Evolutionary conservation across 2,888 invertebrate genomes (phyloP), one percentile per base, ranked within the genome.

Genomic region (Taenaris catops): DNA sequence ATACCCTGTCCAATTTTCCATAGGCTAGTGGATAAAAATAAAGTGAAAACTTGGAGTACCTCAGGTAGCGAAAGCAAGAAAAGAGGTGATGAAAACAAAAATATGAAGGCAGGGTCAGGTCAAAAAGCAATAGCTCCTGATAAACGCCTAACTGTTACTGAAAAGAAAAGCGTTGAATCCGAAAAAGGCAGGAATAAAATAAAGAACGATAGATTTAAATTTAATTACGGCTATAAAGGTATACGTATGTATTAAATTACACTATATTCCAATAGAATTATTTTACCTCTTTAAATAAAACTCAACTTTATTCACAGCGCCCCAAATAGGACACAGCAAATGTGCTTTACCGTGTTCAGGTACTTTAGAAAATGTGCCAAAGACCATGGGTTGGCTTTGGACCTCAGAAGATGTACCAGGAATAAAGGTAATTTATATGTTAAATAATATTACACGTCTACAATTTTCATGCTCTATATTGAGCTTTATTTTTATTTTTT

Each of bases 191-290:
- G 64, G 59, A 66, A 63, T 53, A 65, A 56, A 51, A 69, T 51
- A 48, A 67, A 55, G 33, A 68, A 80, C 33, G 65, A 70, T 19
- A 69, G 68, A 58, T 81, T 84, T 49, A 74, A 79, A 62, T 84
- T 79, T 48, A 79, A 83, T 38, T 81, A 81, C 45, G 86, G 81
- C 41, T 84, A 78, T 56, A 64, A 71, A 78, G 84, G 84, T 78
- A 83, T 80, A 69, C 76, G 81, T 81, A 83, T 53, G 83, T 84
- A 80, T 64, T 62, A n/a, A n/a, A n/a, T n/a, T n/a, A n/a, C n/a
- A n/a, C n/a, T 24, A 20, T 31, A 21, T 24, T 23, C 8, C 2
- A n/a, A n/a, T n/a, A n/a, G n/a, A n/a, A n/a, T n/a, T n/a, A n/a
- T n/a, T n/a, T n/a, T n/a, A n/a, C n/a, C n/a, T 7, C 4, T 20